These are phyloP conservation scores for Fistularia commersonii DNA, from an alignment of 2,797 vertebrate species.

Conservation along the genomic window DNA sequence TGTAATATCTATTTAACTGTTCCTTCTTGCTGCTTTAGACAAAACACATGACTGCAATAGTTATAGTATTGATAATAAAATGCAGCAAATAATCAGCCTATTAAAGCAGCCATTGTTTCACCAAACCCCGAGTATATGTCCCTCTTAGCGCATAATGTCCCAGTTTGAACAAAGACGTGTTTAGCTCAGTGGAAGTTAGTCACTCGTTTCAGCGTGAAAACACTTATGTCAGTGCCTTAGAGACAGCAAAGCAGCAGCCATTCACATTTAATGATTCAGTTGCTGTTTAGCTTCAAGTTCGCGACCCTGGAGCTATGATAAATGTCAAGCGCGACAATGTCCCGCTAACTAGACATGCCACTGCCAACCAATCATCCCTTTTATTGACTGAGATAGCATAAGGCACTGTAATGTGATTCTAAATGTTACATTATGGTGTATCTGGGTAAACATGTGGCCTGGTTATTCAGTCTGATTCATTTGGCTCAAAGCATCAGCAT, in stretches of 20 bases:
- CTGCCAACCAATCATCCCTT: constrained; percentile 64
- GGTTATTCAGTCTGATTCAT: constrained; percentile 21
- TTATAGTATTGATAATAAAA: constrained; percentile 54
- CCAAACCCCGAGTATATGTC: constrained; percentile 34
- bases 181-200: constrained; percentile 67
- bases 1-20: constrained; percentile 20
- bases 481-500: constrained; percentile 29
- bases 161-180: constrained; percentile 65
- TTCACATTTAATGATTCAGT: constrained; percentile 68
- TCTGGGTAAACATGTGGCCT: constrained; percentile 41
- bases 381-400: constrained; percentile 63
- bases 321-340: constrained; percentile 72
- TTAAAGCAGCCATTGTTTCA: constrained; percentile 54
- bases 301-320: constrained; percentile 67
- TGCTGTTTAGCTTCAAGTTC: constrained; percentile 64
- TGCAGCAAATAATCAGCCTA: constrained; percentile 45
- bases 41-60: constrained; percentile 41
- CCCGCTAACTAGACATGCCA: constrained; percentile 65
- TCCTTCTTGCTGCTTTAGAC: constrained; percentile 24
- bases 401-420: constrained; percentile 59
- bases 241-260: constrained; percentile 47
- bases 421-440: constrained; percentile 47
- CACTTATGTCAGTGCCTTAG: constrained; percentile 62
- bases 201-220: constrained; percentile 71
- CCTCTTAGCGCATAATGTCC: constrained; percentile 57